Conservation (phyloP, 1,140 invertebrate species). For the Bombus fervidus region DNA sequence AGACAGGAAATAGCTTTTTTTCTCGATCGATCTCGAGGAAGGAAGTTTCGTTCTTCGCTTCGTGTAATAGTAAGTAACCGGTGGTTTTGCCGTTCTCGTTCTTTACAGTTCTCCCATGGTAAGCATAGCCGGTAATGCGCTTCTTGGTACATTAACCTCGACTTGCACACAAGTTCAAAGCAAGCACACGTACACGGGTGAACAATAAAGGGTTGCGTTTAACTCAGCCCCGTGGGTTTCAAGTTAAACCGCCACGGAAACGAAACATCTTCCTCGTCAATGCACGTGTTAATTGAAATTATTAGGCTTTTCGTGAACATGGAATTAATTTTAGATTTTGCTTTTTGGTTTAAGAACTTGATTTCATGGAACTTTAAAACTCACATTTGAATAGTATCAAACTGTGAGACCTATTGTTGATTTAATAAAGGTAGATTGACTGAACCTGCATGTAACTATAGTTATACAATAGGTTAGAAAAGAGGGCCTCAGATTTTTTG, state of each 20-base stretch:
- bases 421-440: neutral
- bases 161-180: conserved; percentile 32
- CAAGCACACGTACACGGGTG: conserved; percentile 32
- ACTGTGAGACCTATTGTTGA: no score
- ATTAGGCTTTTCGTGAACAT: neutral
- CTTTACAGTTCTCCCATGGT: conserved; percentile 62
- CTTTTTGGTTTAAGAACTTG: no score
- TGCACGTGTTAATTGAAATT: conserved; percentile 43
- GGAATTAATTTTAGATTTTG: neutral
- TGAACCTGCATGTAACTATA: no score
- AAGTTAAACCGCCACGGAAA: conserved; percentile 31
- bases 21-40: conserved; percentile 19
- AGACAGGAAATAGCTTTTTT: neutral
- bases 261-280: conserved; percentile 51
- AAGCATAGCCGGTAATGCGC: conserved; percentile 76
- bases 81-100: conserved; percentile 53
- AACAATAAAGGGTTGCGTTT: conserved; percentile 56
- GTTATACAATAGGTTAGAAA: no score
- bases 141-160: conserved; percentile 79
- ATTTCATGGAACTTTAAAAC: neutral
- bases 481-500: no score
- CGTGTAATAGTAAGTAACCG: conserved; percentile 22
- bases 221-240: neutral
- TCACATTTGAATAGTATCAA: no score
- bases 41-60: conserved; percentile 6